These are phyloP conservation scores for Aproaerema taeniolella DNA, from an alignment of 2,888 invertebrate genomes.

Conservation along the genomic window DNA sequence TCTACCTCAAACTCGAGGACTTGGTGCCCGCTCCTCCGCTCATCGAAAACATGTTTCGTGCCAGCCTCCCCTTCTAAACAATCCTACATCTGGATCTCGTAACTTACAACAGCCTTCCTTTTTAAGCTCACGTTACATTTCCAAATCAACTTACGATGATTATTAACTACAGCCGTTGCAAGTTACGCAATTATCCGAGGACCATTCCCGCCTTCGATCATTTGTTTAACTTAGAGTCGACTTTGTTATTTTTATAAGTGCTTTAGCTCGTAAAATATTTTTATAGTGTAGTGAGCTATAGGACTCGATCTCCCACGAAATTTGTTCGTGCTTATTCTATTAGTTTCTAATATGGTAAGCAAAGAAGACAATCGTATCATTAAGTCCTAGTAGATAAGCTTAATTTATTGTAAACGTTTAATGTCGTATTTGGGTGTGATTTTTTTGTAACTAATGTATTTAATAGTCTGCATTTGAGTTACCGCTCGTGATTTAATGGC, in stretches of 20 bases:
- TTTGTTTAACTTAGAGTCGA: slow-evolving; percentile 58
- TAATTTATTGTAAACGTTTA: slow-evolving; percentile 68
- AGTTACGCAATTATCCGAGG: slow-evolving; percentile 34
- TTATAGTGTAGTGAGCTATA: slow-evolving; percentile 64
- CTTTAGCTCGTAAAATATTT: slow-evolving; percentile 67
- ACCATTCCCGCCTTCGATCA: slow-evolving; percentile 65
- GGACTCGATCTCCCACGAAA: slow-evolving; percentile 71
- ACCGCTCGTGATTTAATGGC: slow-evolving; percentile 77
- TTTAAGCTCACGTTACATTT: background rate
- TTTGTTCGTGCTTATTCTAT: slow-evolving; percentile 59
- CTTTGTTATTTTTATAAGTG: slow-evolving; percentile 72
- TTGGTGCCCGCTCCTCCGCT: slow-evolving; percentile 93
- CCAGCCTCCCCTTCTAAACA: slow-evolving; percentile 92
- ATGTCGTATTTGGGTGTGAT: slow-evolving; percentile 66
- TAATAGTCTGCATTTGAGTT: slow-evolving; percentile 76
- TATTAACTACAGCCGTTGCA: slow-evolving; percentile 6
- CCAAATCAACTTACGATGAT: no score
- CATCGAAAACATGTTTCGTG: slow-evolving; percentile 97
- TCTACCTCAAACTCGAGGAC: slow-evolving; percentile 95
- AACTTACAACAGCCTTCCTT: slow-evolving; percentile 8
- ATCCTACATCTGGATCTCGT: slow-evolving; percentile 14
- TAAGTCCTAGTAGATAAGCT: slow-evolving; percentile 55
- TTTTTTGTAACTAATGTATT: slow-evolving; percentile 68
- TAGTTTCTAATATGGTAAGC: slow-evolving; percentile 38
- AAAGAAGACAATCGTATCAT: slow-evolving; percentile 48